These are phyloP conservation scores for Lagria hirta DNA, from an alignment of 2,888 invertebrate species.

Conservation along the genomic window DNA sequence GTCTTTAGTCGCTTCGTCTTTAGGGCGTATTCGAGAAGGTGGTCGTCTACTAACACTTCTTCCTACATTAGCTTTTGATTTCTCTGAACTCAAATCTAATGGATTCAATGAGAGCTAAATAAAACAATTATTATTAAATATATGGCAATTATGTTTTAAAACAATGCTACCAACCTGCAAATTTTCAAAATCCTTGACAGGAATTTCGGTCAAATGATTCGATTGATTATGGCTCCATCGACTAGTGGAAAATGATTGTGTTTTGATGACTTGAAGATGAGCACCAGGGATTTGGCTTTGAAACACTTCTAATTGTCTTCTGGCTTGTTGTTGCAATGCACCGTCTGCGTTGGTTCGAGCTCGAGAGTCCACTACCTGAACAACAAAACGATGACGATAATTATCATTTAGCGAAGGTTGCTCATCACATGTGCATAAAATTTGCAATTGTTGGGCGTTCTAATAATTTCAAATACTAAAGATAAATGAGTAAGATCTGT, in stretches of 20 bases:
- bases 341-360: conserved; percentile 58
- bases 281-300: conserved; percentile 69
- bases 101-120: conserved; percentile 56
- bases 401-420: conserved; percentile 41
- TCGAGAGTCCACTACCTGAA: conserved; percentile 59
- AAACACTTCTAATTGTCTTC: conserved; percentile 67
- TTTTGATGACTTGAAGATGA: conserved; percentile 70
- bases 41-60: conserved; percentile 57
- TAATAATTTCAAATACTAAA: conserved; percentile 10
- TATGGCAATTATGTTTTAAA: too few species aligned
- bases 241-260: conserved; percentile 55
- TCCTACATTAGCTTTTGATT: conserved; percentile 57
- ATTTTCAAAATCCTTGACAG: conserved; percentile 45
- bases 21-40: conserved; percentile 53
- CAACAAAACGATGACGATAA: conserved; percentile 31
- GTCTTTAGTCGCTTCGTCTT: conserved; percentile 37
- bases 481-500: too few species aligned
- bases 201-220: conserved; percentile 7
- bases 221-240: conserved; percentile 38
- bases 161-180: conserved; percentile 44
- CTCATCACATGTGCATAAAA: conserved; percentile 31
- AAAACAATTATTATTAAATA: too few species aligned
- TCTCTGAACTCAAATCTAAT: conserved; percentile 57
- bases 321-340: conserved; percentile 57
- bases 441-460: too few species aligned